Percentiles rank a stretch among this genome's conserved stretches.
Conservation (phyloP, 2,888 invertebrate species). For the Cheilosia scutellata region DNA sequence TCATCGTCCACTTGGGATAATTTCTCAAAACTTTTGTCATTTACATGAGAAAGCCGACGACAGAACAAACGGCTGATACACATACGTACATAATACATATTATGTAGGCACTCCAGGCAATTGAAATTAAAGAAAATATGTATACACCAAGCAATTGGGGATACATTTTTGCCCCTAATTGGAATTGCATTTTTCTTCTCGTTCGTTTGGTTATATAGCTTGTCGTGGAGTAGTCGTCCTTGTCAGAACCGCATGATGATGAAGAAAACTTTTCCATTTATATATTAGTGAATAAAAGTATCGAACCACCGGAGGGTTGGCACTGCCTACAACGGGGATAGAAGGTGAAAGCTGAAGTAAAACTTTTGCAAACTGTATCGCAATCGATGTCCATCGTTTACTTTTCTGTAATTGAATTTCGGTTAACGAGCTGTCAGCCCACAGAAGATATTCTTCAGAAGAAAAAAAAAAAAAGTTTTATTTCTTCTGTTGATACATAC, state of each 20-base stretch:
- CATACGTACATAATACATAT: neutral
- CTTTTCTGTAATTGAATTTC: conserved; percentile 67
- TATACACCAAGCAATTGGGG: conserved; percentile 32
- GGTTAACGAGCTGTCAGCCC: conserved; percentile 64
- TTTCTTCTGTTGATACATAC: conserved; percentile 1
- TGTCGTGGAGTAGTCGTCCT: neutral
- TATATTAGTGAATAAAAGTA: conserved; percentile 44
- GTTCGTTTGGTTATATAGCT: conserved; percentile 21
- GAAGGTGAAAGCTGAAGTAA: conserved; percentile 22
- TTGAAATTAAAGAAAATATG: conserved; percentile 23
- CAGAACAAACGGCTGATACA: neutral
- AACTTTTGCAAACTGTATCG: conserved; percentile 61
- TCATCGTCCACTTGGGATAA: neutral
- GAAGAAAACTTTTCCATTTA: conserved; percentile 59
- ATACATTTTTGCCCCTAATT: conserved; percentile 45
- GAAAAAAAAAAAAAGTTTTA: conserved; percentile 2
- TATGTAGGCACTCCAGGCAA: neutral
- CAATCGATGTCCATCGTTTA: conserved; percentile 64
- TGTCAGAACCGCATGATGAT: conserved; percentile 2
- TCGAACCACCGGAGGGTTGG: conserved; percentile 2
- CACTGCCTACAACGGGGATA: neutral
- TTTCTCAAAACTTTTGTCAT: conserved; percentile 33
- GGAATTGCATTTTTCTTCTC: conserved; percentile 56
- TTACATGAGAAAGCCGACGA: conserved; percentile 14
- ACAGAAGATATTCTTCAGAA: conserved; percentile 52